Evolutionary conservation across 2,113 vertebrate species (phyloP).

Genomic region (Anseranas semipalmata): DNA sequence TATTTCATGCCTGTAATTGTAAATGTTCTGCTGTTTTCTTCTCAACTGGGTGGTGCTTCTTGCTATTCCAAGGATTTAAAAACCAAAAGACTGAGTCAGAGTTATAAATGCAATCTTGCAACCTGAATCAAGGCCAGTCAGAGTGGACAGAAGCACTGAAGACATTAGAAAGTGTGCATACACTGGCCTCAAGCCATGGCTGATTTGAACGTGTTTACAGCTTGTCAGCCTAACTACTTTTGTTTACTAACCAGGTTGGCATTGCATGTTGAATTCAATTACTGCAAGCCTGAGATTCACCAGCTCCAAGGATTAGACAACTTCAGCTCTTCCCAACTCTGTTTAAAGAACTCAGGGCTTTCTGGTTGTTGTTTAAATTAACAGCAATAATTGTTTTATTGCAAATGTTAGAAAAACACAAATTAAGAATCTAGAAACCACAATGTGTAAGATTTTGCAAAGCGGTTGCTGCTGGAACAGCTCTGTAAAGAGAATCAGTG

Average conservation of each 20-base stretch:
- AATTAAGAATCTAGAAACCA: conserved; percentile 32
- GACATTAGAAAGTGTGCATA: background rate
- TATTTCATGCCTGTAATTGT: background rate
- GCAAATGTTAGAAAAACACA: background rate
- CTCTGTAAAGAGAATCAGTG: conserved; percentile 16
- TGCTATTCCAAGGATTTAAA: background rate
- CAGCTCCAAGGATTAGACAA: conserved; percentile 28
- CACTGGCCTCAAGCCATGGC: background rate
- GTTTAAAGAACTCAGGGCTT: background rate
- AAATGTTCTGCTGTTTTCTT: background rate
- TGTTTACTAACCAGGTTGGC: conserved; percentile 51
- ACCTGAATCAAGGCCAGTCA: background rate
- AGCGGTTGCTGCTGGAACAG: conserved; percentile 1
- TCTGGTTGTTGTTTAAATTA: conserved; percentile 23
- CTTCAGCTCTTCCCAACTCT: background rate
- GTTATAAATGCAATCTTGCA: background rate
- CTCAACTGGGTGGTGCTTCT: background rate
- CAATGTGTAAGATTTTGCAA: background rate
- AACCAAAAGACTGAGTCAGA: background rate
- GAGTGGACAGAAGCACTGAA: background rate
- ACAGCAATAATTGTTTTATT: conserved; percentile 17
- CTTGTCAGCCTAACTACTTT: conserved; percentile 18
- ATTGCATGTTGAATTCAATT: conserved; percentile 7
- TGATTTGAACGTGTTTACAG: conserved; percentile 39
- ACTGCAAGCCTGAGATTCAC: conserved; percentile 1